phyloP scores from a whole-genome alignment of 2,797 vertebrate species.

The Peromyscus attwateri region DNA sequence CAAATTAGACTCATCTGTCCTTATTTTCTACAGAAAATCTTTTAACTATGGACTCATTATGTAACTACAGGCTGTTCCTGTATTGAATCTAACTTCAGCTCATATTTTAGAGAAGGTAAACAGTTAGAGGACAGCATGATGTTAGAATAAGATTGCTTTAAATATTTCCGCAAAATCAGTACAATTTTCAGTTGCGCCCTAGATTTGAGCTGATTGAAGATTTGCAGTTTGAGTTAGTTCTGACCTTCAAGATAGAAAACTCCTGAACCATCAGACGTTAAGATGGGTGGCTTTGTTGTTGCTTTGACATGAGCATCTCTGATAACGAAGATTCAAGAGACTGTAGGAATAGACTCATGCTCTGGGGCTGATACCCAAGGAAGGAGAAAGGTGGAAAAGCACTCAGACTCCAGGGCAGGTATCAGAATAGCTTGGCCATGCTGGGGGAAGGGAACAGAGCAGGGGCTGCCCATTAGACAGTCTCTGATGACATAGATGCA shows the following conservation, averaged over 20 bases:
- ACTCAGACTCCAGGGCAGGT: background rate
- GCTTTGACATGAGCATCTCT: background rate
- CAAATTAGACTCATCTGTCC: slow-evolving; percentile 61
- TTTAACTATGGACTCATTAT: slow-evolving; percentile 7
- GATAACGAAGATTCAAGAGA: background rate
- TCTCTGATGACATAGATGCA: background rate
- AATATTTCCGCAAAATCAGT: slow-evolving; percentile 1
- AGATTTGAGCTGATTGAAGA: background rate
- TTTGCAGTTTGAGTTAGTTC: background rate
- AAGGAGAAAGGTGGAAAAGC: background rate
- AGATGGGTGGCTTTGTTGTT: background rate
- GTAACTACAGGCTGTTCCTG: slow-evolving; percentile 4
- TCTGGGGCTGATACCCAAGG: background rate
- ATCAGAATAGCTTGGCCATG: background rate
- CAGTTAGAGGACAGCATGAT: background rate
- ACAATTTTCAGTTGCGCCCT: background rate
- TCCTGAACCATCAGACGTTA: background rate
- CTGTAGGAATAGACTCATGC: background rate
- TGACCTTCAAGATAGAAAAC: background rate
- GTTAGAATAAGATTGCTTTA: slow-evolving; percentile 10
- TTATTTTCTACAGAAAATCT: slow-evolving; percentile 57
- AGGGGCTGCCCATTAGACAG: background rate
- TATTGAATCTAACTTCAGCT: background rate
- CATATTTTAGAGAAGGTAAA: slow-evolving; percentile 1
- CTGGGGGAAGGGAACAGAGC: rapidly evolving